Base-by-base conservation (phyloP, 2,888 invertebrate species). In the Drosophila kokeensis region DNA sequence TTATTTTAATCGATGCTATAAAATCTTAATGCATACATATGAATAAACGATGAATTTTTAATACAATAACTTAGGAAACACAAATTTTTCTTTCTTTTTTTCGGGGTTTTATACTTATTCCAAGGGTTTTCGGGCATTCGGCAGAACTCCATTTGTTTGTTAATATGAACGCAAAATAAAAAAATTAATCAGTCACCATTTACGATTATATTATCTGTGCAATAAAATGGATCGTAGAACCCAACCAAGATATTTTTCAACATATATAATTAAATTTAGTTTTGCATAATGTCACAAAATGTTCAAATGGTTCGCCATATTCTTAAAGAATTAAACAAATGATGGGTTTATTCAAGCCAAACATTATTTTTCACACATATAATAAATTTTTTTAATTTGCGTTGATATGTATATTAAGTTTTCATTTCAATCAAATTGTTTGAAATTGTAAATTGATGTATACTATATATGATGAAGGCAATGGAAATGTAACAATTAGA, bases 1-100 rank as follows among this genome's bases (percentile, higher is more conserved):
- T 67, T 80, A 77, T 73, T 72, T 74, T 81, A 72, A 58, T 73
- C 79, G 73, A 82, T 82, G 57, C 73, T 80, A 72, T 73, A 83
- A 70, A 81, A 75, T 67, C 77, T 74, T 77, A 73, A 50, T 57
- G 53, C 53, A 63, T 77, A 81, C 52, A 50, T 75, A 68, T 65
- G 62, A 60, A 69, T 45, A 74, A 81, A 75, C 65, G 48, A 61
- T 69, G 34, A 69, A 54, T 67, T 72, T 74, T 70, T 50, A 77
- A 67, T 74, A 77, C 77, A 77, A 70, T 77, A 77, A 77, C 70
- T 58, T 62, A 77, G 40, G 34, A 54, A 77, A 77, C 63, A 65
- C 18, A 77, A 73, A 60, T 36, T 36, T 63, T 60, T 54, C 29
- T 32, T 60, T 60, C 54, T 38, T 27, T 57, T 24, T 38, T 53